phyloP scores from a whole-genome alignment of 2,888 invertebrate genomes.

The Limnephilus lunatus region DNA sequence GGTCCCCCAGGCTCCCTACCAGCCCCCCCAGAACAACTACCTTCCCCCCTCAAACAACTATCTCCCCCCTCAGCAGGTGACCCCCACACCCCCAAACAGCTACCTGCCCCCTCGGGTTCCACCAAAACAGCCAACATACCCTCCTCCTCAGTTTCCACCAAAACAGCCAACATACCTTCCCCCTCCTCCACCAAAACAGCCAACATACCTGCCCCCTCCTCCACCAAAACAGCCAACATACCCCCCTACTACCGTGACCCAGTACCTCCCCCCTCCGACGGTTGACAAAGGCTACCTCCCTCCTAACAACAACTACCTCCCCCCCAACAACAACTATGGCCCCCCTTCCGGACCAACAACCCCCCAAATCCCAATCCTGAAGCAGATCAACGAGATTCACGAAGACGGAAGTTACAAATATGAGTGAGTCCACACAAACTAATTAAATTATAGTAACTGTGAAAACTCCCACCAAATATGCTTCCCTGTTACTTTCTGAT shows the following conservation, averaged over 20 bases:
- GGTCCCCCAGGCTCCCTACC: constrained; percentile 67
- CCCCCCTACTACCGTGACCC: not conserved
- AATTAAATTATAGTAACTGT: not conserved
- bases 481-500: not conserved
- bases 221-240: constrained; percentile 30
- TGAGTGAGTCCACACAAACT: constrained; percentile 72
- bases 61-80: constrained; percentile 42
- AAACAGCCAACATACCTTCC: constrained; percentile 68
- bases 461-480: not conserved
- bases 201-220: constrained; percentile 30
- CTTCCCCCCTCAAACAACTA: constrained; percentile 67
- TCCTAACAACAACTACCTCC: constrained; percentile 66
- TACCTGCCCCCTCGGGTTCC: constrained; percentile 45
- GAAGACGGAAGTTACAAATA: constrained; percentile 77
- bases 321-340: constrained; percentile 67
- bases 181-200: constrained; percentile 59
- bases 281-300: constrained; percentile 66
- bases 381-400: constrained; percentile 73
- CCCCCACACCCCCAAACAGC: constrained; percentile 50
- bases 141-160: constrained; percentile 59
- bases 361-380: constrained; percentile 72
- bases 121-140: not conserved
- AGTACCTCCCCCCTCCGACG: constrained; percentile 59
- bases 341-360: constrained; percentile 68
- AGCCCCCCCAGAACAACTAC: constrained; percentile 68